Conservation (phyloP, 2,888 invertebrate genomes). For the Byasa hedistus region DNA sequence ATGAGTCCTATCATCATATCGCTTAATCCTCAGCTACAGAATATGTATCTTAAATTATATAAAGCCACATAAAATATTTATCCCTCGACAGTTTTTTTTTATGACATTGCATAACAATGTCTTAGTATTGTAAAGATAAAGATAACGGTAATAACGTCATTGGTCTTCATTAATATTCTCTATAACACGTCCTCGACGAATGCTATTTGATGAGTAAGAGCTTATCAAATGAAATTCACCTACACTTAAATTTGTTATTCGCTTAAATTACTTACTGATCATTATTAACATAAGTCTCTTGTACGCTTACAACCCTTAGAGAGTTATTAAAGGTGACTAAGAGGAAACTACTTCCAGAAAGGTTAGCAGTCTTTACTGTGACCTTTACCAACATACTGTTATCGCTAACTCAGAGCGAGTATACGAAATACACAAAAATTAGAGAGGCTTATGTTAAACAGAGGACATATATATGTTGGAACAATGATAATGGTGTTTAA, state of each 20-base stretch:
- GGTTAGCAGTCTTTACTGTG: too few species aligned
- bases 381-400: too few species aligned
- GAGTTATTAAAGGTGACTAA: too few species aligned
- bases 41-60: not conserved
- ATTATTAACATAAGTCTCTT: not conserved
- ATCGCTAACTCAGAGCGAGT: too few species aligned
- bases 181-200: slow-evolving; percentile 14
- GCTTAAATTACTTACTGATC: not conserved
- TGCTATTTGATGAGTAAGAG: slow-evolving; percentile 5
- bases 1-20: not conserved
- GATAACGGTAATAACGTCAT: slow-evolving; percentile 5
- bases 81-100: slow-evolving; percentile 19
- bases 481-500: too few species aligned
- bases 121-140: slow-evolving; percentile 24
- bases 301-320: not conserved
- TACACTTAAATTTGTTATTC: slow-evolving; percentile 1
- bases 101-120: slow-evolving; percentile 24
- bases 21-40: not conserved
- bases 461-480: too few species aligned
- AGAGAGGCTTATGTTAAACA: too few species aligned
- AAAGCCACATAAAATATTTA: slow-evolving; percentile 17
- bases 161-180: slow-evolving; percentile 17
- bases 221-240: not conserved
- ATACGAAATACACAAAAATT: too few species aligned
- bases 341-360: too few species aligned